A percentile compares a stretch with the other conserved stretches of the same genome.
These are phyloP conservation scores for Azemiops feae DNA, from an alignment of 2,113 vertebrate species.

Conservation along the genomic window DNA sequence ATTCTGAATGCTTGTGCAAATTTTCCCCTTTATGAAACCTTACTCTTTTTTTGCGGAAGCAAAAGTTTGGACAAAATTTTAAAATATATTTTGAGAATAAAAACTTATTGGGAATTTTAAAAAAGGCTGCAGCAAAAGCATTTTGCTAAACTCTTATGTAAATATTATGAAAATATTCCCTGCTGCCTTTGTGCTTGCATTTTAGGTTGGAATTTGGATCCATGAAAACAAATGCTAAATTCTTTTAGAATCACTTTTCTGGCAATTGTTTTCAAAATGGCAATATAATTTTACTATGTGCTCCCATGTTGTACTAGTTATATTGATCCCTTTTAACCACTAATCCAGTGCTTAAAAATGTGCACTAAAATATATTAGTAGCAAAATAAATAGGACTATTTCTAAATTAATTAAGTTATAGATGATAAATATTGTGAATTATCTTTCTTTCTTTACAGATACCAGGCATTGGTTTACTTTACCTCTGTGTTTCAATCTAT, in stretches of 20 bases:
- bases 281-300: neutral
- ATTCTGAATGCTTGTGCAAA: neutral
- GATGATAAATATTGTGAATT: neutral
- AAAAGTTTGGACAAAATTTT: neutral
- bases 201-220: neutral
- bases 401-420: neutral
- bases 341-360: neutral
- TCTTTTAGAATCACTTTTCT: neutral
- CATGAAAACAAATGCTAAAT: neutral
- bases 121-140: neutral
- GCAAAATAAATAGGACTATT: neutral
- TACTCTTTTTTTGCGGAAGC: neutral
- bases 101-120: neutral
- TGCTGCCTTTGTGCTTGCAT: neutral
- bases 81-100: neutral
- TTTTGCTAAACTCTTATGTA: neutral
- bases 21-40: neutral
- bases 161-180: neutral
- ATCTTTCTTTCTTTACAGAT: conserved; percentile 70
- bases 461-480: conserved; percentile 88
- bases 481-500: conserved; percentile 85
- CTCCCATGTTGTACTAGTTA: neutral
- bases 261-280: neutral
- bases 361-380: neutral
- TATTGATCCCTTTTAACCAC: neutral